These are phyloP conservation scores for Pogona vitticeps DNA, from an alignment of 2,113 vertebrate genomes.

Conservation along the genomic window DNA sequence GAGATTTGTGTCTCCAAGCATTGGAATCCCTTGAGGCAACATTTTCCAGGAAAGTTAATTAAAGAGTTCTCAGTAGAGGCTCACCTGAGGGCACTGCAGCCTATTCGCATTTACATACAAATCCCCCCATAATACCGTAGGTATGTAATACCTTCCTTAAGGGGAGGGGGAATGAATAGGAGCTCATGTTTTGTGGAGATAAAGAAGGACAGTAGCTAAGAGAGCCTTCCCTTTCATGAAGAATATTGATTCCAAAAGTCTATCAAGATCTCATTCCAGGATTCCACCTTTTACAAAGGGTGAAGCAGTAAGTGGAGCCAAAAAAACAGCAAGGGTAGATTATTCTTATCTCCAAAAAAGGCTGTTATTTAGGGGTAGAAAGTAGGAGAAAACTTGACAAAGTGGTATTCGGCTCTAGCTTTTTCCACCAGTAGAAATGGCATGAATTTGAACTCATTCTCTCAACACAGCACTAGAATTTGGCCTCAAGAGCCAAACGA, in stretches of 20 bases:
- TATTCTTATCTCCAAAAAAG: neutral
- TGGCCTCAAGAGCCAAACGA: too few species aligned
- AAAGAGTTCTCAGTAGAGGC: conserved; percentile 18
- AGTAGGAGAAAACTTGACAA: neutral
- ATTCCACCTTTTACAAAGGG: neutral
- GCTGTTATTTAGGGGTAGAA: neutral
- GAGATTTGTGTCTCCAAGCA: conserved; percentile 5
- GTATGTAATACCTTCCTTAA: conserved; percentile 3
- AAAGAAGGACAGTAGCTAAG: neutral
- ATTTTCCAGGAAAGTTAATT: conserved; percentile 24
- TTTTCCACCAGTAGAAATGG: neutral
- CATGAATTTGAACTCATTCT: neutral
- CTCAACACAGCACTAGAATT: neutral
- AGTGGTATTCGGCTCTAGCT: neutral
- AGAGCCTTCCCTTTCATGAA: neutral
- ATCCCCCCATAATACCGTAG: conserved; percentile 10
- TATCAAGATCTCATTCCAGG: neutral
- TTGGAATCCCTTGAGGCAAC: conserved; percentile 10
- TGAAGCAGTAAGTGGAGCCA: neutral
- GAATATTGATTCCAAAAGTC: neutral
- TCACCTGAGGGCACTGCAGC: conserved; percentile 4
- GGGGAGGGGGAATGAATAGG: neutral
- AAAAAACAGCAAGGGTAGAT: conserved; percentile 4
- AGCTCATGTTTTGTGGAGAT: conserved; percentile 11
- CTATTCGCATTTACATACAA: conserved; percentile 15